These are phyloP conservation scores for Sinotaia quadrata DNA, from an alignment of 2,888 invertebrate genomes.

Conservation along the genomic window DNA sequence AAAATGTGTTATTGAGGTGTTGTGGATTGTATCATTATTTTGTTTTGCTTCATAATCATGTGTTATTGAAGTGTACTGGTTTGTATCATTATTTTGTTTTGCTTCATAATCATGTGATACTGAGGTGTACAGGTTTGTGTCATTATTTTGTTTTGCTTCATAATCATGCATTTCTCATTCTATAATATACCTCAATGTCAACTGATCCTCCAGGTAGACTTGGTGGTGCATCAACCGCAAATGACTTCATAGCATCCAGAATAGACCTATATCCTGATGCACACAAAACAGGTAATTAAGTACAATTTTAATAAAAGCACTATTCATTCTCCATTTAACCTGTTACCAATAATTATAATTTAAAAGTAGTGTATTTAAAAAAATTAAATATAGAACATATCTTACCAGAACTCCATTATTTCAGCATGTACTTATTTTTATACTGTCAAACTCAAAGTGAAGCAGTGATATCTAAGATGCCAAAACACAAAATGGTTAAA, in stretches of 20 bases:
- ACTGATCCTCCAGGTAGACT: slow-evolving; percentile 25
- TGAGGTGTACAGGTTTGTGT: background rate
- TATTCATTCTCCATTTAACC: background rate
- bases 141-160: background rate
- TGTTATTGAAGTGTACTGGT: background rate
- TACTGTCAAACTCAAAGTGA: too few relatives aligned
- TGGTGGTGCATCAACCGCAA: slow-evolving; percentile 73
- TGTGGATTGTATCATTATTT: background rate
- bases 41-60: background rate
- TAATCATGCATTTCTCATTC: too few relatives aligned
- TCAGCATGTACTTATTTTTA: too few relatives aligned
- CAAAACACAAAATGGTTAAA: too few relatives aligned
- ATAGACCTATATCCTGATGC: slow-evolving; percentile 81
- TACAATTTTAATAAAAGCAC: background rate
- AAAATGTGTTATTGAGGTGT: background rate
- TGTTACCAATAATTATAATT: too few relatives aligned
- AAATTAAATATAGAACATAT: too few relatives aligned
- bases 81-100: background rate
- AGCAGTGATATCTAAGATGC: too few relatives aligned
- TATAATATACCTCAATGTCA: slow-evolving; percentile 59
- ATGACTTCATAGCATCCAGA: slow-evolving; percentile 84
- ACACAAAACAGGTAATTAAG: too few relatives aligned
- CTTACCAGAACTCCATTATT: too few relatives aligned
- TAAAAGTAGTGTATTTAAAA: too few relatives aligned
- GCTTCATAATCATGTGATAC: background rate